Evolutionary conservation across 2,113 vertebrate species (phyloP).

Genomic region (Rhabdomys dilectus): DNA sequence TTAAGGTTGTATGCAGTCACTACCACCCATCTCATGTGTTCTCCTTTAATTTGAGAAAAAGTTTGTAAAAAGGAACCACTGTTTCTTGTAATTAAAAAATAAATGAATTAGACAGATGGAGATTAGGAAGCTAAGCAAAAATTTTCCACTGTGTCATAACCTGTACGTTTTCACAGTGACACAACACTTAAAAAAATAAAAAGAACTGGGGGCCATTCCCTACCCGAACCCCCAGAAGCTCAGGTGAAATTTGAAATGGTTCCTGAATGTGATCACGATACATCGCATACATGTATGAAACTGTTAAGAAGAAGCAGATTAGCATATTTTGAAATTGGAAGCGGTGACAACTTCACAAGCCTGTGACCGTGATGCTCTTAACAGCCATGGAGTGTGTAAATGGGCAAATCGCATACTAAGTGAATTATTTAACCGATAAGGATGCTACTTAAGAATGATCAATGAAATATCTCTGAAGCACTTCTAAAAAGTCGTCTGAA

Average conservation of each 20-base stretch:
- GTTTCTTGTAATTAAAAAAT: conserved; percentile 48
- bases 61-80: conserved; percentile 40
- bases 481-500: neutral
- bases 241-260: conserved; percentile 15
- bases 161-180: neutral
- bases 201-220: no score
- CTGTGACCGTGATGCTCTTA: neutral
- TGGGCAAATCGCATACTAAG: no score
- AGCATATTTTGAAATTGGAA: neutral
- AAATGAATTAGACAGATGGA: neutral
- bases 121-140: conserved; percentile 41
- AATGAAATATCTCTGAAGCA: neutral
- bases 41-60: conserved; percentile 54
- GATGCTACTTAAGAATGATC: neutral
- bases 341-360: neutral
- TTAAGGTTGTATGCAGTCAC: neutral
- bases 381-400: neutral
- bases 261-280: neutral
- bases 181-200: conserved; percentile 31
- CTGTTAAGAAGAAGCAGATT: neutral
- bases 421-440: neutral
- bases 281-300: neutral
- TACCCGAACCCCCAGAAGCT: neutral
- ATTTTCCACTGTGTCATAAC: neutral
- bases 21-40: neutral